These are phyloP conservation scores for Myodes glareolus DNA, from an alignment of 2,113 vertebrate species.

Conservation along the genomic window DNA sequence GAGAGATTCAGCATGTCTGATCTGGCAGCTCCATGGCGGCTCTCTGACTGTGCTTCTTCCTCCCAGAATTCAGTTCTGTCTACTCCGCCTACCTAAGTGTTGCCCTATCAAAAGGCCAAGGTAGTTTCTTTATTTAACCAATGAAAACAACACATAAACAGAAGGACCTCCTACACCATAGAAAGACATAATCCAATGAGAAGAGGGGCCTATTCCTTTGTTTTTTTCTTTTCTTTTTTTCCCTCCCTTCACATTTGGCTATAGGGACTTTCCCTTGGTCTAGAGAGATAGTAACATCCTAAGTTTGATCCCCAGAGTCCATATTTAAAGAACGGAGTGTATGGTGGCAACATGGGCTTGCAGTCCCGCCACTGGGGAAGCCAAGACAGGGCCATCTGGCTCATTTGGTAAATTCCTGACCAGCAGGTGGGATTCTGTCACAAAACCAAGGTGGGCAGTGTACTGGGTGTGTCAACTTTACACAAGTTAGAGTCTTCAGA, in stretches of 20 bases:
- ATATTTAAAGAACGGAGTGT: neutral
- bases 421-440: neutral
- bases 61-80: no score
- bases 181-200: neutral
- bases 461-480: no score
- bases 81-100: no score
- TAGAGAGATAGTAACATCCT: neutral
- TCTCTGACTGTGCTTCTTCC: no score
- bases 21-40: no score
- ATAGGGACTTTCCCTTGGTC: neutral
- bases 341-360: neutral
- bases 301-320: neutral
- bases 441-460: neutral
- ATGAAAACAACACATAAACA: neutral
- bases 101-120: no score
- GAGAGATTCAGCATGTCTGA: no score
- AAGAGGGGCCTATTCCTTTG: neutral
- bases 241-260: neutral
- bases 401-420: neutral
- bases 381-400: neutral
- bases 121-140: no score
- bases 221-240: no score
- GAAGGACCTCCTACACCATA: slow-evolving; percentile 55
- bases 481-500: no score
- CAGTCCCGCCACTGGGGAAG: neutral